Evolutionary conservation across 1,140 invertebrate species (phyloP), one percentile per base, ranked within the genome.

Genomic region (Drosophila bifasciata): DNA sequence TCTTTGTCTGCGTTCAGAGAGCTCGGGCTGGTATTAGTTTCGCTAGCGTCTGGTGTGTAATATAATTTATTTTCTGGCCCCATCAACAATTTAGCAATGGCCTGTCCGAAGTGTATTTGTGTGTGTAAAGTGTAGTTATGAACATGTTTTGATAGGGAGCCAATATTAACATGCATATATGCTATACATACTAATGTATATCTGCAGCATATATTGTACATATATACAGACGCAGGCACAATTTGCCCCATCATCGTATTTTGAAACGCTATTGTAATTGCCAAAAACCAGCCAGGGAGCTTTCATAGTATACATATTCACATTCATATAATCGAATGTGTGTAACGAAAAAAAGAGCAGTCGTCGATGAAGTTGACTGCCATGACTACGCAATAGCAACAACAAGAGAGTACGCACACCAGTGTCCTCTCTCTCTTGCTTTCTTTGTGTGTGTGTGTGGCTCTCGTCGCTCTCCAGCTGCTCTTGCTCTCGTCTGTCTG

Each of bases 301-400:
- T 55, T 75, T 74, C 55, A 62, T 86, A 63, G 81, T 86, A 85
- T 86, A 88, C 74, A 86, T 75, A 84, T 76, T 68, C 63, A 76
- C 52, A 39, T 81, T 85, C 81, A 86, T 81, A 81, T 86, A 84
- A 86, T 81, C 77, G 59, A 81, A 57, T 63, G 52, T 77, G 52
- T 78, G 61, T 55, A 71, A 52, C 56, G 55, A 71, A 67, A 71
- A 59, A 79, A 80, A 84, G 81, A 84, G 78, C 79, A 86, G 58
- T 84, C 73, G 68, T 77, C 76, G 77, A 62, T 77, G 61, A 80
- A 80, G 81, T 86, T 86, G 74, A 74, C 83, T 86, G 74, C 81
- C 77, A 85, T 88, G 81, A 85, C 81, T 85, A 85, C 81, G 81
- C 81, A 85, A 86, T 85, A 77, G 81, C 81, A 85, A 86, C 77